Base-by-base conservation (phyloP, 2,888 invertebrate genomes). In the Chymomyza fuscimana region DNA sequence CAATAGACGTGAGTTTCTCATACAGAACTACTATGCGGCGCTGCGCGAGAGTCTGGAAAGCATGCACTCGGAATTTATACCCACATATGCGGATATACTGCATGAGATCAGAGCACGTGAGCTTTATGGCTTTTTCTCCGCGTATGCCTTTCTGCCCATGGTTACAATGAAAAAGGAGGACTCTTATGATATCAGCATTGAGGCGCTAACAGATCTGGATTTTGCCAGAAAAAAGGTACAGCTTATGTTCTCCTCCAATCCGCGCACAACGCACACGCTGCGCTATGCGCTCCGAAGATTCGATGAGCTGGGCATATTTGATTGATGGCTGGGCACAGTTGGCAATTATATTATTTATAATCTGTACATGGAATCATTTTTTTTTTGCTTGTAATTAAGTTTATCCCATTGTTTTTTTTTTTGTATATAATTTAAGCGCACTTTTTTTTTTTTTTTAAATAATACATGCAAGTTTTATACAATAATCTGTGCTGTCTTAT, bases 151-250 rank as follows among this genome's bases (percentile, higher is more conserved):
- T 65, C 73, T 91, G 69, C 91, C 91, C 10, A 90, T 91, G 90
- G 89, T 91, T 5, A 90, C 91, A 58, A 91, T 91, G 91, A 82
- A 76, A 6, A 91, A 91, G 72, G 90, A 90, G 78, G 91, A 91
- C 65, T 91, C 91, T 3, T 83, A 70, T 19, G 91, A 91, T 64
- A 90, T 89, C 51, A 91, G 88, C 76, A 82, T 91, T 58, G 91
- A 91, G 76, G 90, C 90, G 1, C 72, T 91, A 9, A 83, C 88
- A 25, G 82, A 91, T 63, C 76, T 87, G 64, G 90, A 89, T 7
- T 90, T 90, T 64, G 91, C 90, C 61, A 86, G 82, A 16, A 88
- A 89, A 73, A 91, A 91, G 74, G 89, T 90, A 0, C 86, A 91
- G 67, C 67, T 87, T 58, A 91, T 91, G 91, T 91, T 91, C 80